Evolutionary conservation across 2,113 vertebrate species (phyloP).

Genomic region (Naja naja): DNA sequence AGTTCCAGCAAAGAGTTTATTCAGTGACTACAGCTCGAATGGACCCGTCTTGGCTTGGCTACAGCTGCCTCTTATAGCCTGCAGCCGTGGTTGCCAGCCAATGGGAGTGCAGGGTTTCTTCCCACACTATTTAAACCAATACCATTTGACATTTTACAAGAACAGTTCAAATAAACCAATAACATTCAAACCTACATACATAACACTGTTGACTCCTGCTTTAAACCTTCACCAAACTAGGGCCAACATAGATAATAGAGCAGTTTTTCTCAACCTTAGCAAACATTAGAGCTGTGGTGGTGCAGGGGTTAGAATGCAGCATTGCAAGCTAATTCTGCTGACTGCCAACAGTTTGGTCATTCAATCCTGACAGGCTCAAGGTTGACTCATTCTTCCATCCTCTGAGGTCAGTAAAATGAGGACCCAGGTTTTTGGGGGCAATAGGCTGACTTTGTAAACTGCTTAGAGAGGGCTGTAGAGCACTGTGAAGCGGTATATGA

Average conservation of each 20-base stretch:
- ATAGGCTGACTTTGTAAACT: not conserved
- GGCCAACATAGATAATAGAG: not conserved
- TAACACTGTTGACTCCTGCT: not conserved
- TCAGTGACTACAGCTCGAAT: no score
- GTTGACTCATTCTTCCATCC: not conserved
- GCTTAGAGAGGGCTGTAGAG: not conserved
- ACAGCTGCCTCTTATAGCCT: no score
- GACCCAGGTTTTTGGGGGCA: not conserved
- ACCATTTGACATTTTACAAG: no score
- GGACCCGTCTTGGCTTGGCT: no score
- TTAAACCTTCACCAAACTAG: not conserved
- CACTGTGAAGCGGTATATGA: not conserved
- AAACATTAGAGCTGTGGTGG: not conserved
- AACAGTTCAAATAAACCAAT: no score
- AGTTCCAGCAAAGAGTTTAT: no score
- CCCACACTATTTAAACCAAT: no score
- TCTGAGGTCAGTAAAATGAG: not conserved
- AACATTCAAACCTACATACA: no score
- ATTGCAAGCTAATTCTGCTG: not conserved
- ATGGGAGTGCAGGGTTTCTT: no score
- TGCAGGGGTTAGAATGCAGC: not conserved
- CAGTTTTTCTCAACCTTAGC: not conserved
- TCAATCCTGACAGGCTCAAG: not conserved
- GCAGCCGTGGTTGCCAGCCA: no score
- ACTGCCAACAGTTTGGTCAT: not conserved